Conservation (phyloP, 2,113 vertebrate species). For the Rissa tridactyla region DNA sequence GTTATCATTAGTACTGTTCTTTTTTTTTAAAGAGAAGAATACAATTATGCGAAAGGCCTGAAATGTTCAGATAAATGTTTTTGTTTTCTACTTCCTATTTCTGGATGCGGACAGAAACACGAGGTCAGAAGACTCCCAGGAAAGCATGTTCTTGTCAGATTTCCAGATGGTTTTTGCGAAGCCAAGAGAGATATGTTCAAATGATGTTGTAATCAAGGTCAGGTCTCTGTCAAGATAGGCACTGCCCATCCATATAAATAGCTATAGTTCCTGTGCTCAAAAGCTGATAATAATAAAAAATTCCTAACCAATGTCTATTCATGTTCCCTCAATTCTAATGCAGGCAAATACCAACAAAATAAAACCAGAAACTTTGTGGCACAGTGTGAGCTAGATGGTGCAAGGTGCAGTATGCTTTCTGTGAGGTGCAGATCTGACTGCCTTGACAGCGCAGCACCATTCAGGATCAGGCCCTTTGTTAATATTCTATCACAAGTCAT, state of each 20-base stretch:
- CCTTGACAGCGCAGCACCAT: not conserved
- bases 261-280: not conserved
- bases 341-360: not conserved
- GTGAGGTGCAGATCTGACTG: not conserved
- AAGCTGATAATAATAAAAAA: not conserved
- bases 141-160: slow-evolving; percentile 4
- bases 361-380: not conserved
- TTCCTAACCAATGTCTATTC: not conserved
- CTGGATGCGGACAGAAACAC: not conserved
- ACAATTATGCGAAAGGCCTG: not conserved
- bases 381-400: not conserved
- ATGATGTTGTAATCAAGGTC: not conserved
- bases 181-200: not conserved
- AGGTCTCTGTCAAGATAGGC: not conserved
- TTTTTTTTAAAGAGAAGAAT: not conserved
- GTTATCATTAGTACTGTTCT: not conserved
- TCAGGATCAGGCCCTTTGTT: not conserved
- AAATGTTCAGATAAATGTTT: not conserved
- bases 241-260: not conserved
- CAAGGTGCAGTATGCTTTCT: not conserved
- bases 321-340: not conserved
- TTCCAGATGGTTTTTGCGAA: not conserved
- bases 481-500: not conserved
- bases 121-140: not conserved
- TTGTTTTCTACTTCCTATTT: not conserved